Evolutionary conservation across 2,797 vertebrate genomes (phyloP).

Genomic region (Synanceia verrucosa): DNA sequence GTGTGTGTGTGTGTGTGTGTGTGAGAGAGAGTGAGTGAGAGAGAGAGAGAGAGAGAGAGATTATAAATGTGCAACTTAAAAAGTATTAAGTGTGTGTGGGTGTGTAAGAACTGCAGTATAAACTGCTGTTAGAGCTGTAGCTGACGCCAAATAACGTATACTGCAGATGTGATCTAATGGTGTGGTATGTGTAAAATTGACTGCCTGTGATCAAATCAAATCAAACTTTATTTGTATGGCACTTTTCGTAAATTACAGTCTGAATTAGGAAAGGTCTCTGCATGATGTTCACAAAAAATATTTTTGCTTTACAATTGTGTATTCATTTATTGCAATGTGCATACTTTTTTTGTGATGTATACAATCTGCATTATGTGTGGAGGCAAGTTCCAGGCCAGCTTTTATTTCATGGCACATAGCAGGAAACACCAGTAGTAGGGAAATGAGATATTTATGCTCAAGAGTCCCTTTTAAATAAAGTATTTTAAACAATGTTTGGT

Average conservation of each 20-base stretch:
- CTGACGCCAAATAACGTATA: slow-evolving; percentile 42
- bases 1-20: slow-evolving; percentile 2
- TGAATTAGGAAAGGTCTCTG: slow-evolving; percentile 15
- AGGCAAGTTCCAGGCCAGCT: slow-evolving; percentile 15
- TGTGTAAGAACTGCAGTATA: slow-evolving; percentile 23
- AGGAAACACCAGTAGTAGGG: slow-evolving; percentile 24
- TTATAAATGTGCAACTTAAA: slow-evolving; percentile 32
- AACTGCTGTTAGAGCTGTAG: slow-evolving; percentile 57
- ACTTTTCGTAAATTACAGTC: too few relatives aligned
- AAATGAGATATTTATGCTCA: slow-evolving; percentile 29
- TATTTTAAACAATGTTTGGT: neutral
- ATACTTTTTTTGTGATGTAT: slow-evolving; percentile 32
- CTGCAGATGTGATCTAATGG: slow-evolving; percentile 24
- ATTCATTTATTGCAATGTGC: slow-evolving; percentile 31
- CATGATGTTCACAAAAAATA: slow-evolving; percentile 29
- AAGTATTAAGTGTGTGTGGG: slow-evolving; percentile 58
- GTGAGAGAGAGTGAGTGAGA: too few relatives aligned
- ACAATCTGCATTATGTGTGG: slow-evolving; percentile 26
- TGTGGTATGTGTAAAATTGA: slow-evolving; percentile 15
- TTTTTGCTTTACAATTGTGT: slow-evolving; percentile 25
- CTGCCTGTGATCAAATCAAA: slow-evolving; percentile 20
- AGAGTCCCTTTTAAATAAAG: slow-evolving; percentile 59
- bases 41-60: too few relatives aligned
- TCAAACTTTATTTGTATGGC: too few relatives aligned
- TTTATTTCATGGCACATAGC: slow-evolving; percentile 46